Evolutionary conservation across 2,888 invertebrate genomes (phyloP).

Genomic region (Theretra japonica): DNA sequence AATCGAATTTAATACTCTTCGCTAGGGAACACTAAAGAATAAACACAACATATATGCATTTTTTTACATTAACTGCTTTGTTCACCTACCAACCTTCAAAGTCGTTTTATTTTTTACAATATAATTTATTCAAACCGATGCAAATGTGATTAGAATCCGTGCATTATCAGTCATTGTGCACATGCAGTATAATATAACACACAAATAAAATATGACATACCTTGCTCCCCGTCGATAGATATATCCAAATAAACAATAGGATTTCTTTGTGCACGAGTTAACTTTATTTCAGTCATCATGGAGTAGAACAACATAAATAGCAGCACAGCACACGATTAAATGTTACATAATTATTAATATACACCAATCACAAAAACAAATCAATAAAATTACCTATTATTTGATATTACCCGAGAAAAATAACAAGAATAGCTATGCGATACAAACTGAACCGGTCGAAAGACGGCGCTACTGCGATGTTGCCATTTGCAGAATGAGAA

Average conservation of each 20-base stretch:
- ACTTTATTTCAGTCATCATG: conserved; percentile 55
- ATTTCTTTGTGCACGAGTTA: conserved; percentile 73
- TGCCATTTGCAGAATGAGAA: neutral
- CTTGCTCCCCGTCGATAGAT: conserved; percentile 87
- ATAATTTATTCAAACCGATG: neutral
- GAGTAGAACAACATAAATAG: conserved; percentile 30
- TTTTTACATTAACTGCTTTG: neutral
- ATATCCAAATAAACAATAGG: conserved; percentile 90
- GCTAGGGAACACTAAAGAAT: neutral
- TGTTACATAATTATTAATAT: conserved; percentile 19
- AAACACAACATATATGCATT: neutral
- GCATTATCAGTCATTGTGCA: neutral
- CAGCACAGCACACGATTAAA: neutral
- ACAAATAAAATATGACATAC: conserved; percentile 62
- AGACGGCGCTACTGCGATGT: no score
- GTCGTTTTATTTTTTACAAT: neutral
- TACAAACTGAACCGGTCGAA: neutral
- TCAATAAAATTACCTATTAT: neutral
- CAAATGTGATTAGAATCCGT: neutral
- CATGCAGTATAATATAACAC: neutral
- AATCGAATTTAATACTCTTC: neutral
- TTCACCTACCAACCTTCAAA: conserved; percentile 20
- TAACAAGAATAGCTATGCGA: conserved; percentile 12
- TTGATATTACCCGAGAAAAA: neutral
- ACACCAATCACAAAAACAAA: conserved; percentile 15